Percentiles rank a stretch among this genome's conserved stretches.
phyloP scores from a whole-genome alignment of 2,888 invertebrate species.

The Tenthredo livida region DNA sequence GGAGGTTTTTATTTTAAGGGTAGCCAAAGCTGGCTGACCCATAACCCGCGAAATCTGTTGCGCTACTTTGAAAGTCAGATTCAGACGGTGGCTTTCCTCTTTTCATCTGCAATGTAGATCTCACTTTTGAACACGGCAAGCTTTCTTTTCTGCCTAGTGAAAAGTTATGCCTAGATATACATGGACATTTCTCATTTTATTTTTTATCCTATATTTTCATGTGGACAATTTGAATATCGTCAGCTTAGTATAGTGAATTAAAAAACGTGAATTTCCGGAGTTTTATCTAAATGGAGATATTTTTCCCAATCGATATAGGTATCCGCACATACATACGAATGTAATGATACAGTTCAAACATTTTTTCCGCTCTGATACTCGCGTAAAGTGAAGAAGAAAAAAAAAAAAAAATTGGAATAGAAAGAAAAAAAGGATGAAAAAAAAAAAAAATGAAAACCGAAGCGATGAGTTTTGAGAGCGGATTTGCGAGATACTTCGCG shows the following conservation, averaged over 20 bases:
- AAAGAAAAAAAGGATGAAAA: neutral
- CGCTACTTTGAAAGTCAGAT: conserved; percentile 54
- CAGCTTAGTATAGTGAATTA: neutral
- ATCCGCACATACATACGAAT: too few relatives aligned
- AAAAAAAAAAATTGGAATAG: neutral
- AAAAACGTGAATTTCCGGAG: too few relatives aligned
- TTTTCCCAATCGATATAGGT: neutral
- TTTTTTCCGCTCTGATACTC: neutral
- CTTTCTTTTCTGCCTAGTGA: conserved; percentile 33
- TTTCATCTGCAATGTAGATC: conserved; percentile 48
- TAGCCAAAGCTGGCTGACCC: conserved; percentile 38
- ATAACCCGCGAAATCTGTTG: conserved; percentile 54
- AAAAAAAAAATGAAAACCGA: neutral
- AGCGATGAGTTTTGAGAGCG: neutral
- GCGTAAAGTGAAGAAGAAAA: too few relatives aligned
- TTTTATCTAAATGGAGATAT: neutral
- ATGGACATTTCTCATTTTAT: neutral
- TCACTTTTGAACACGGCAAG: conserved; percentile 40
- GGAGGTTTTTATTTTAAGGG: neutral
- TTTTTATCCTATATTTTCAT: neutral
- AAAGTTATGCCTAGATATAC: conserved; percentile 20
- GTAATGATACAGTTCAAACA: too few relatives aligned
- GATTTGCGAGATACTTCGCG: neutral
- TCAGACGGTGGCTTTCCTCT: conserved; percentile 43
- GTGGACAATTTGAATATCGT: neutral